These are phyloP conservation scores for Agonopterix arenella DNA, from an alignment of 2,888 invertebrate species.

Conservation along the genomic window DNA sequence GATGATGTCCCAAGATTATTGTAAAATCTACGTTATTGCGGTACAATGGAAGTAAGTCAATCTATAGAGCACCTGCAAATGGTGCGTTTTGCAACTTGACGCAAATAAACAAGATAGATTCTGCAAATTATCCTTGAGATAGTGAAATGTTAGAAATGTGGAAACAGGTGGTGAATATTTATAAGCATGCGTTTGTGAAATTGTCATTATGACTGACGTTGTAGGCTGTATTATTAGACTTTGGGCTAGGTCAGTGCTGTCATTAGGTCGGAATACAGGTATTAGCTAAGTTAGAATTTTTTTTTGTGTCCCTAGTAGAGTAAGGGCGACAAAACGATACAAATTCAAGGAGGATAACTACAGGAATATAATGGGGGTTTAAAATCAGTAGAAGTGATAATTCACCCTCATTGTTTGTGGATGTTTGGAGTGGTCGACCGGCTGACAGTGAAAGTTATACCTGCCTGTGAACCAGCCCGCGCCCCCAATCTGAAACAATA, in stretches of 20 bases:
- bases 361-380: slow-evolving; percentile 17
- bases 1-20: slow-evolving; percentile 9
- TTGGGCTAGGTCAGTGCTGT: slow-evolving; percentile 14
- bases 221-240: no score
- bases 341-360: no score
- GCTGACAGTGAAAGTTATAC: slow-evolving; percentile 97
- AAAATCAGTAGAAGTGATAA: slow-evolving; percentile 41
- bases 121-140: slow-evolving; percentile 1
- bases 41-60: not conserved
- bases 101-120: slow-evolving; percentile 2
- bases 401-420: slow-evolving; percentile 95
- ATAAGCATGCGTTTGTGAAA: no score
- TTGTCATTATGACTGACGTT: no score
- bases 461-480: slow-evolving; percentile 96
- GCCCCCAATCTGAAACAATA: slow-evolving; percentile 88
- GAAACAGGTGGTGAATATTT: no score
- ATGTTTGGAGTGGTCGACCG: slow-evolving; percentile 95
- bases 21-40: slow-evolving; percentile 5
- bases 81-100: slow-evolving; percentile 5
- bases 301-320: not conserved
- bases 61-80: slow-evolving; percentile 4
- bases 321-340: no score
- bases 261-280: not conserved
- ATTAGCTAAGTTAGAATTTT: not conserved
- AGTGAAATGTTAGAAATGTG: not conserved